A percentile compares a stretch with the other conserved stretches of the same genome.
Conservation (phyloP, 2,113 vertebrate genomes). For the Pelusios castaneus region DNA sequence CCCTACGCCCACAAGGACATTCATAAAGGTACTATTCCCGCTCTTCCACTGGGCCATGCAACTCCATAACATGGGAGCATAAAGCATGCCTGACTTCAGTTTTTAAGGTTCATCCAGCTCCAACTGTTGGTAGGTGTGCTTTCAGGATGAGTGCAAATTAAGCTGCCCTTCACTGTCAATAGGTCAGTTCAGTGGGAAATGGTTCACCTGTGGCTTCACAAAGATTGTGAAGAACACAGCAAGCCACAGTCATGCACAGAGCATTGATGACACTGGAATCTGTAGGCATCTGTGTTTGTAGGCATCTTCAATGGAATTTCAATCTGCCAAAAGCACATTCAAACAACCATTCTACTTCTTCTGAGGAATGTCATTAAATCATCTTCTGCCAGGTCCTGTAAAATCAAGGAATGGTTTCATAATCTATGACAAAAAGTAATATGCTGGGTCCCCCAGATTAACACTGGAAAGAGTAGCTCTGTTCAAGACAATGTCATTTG, state of each 20-base stretch:
- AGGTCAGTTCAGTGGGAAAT: background rate
- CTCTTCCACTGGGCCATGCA: too few relatives aligned
- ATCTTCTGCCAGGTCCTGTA: background rate
- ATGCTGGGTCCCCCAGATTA: background rate
- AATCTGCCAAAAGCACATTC: background rate
- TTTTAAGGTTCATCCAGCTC: too few relatives aligned
- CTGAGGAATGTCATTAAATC: background rate
- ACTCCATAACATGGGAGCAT: too few relatives aligned
- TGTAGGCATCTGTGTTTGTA: background rate
- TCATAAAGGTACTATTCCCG: background rate
- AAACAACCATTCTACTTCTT: background rate
- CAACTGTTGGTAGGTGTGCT: too few relatives aligned
- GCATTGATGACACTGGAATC: background rate
- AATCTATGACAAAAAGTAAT: background rate
- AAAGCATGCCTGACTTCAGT: too few relatives aligned
- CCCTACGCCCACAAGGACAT: background rate
- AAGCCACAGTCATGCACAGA: background rate
- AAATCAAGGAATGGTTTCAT: background rate
- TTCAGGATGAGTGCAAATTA: too few relatives aligned
- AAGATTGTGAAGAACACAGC: background rate
- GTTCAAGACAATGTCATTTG: background rate
- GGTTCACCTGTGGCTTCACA: background rate
- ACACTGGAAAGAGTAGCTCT: background rate
- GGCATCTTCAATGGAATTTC: background rate
- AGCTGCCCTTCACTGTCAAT: background rate